Evolutionary conservation across 2,888 invertebrate genomes (phyloP).

Genomic region (Amphipyra tragopoginis): DNA sequence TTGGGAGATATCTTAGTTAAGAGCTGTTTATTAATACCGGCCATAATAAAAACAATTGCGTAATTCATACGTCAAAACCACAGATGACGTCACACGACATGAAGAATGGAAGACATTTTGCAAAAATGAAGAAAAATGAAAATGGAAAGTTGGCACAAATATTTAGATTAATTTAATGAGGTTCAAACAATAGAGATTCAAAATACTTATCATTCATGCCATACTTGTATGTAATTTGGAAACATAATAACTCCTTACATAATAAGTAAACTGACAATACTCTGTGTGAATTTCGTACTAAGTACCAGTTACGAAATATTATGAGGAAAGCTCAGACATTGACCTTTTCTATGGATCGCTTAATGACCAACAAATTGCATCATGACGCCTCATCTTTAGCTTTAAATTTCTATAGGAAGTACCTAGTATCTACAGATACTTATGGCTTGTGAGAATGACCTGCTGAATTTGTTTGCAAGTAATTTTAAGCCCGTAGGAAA

Average conservation of each 20-base stretch:
- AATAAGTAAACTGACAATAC: conserved; percentile 56
- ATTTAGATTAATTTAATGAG: conserved; percentile 37
- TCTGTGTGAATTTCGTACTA: conserved; percentile 55
- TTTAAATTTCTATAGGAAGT: conserved; percentile 1
- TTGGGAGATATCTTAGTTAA: too few relatives aligned
- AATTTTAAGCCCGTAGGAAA: neutral
- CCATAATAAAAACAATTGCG: conserved; percentile 3
- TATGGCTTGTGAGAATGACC: neutral
- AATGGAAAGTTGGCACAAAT: conserved; percentile 47
- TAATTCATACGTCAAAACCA: conserved; percentile 3
- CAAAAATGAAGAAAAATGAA: conserved; percentile 26
- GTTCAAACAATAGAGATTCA: conserved; percentile 49
- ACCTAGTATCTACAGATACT: too few relatives aligned
- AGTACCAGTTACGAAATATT: conserved; percentile 56
- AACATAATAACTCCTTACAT: conserved; percentile 51
- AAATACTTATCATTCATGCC: conserved; percentile 43
- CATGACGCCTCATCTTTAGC: conserved; percentile 9
- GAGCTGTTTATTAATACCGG: too few relatives aligned
- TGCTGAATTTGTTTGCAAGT: neutral
- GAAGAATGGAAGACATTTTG: neutral
- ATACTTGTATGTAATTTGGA: conserved; percentile 44
- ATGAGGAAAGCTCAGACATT: conserved; percentile 62
- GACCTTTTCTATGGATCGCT: conserved; percentile 55
- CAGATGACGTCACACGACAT: neutral
- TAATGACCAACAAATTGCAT: conserved; percentile 38